These are phyloP conservation scores for Monochamus saltuarius DNA, from an alignment of 1,140 invertebrate genomes.

Conservation along the genomic window DNA sequence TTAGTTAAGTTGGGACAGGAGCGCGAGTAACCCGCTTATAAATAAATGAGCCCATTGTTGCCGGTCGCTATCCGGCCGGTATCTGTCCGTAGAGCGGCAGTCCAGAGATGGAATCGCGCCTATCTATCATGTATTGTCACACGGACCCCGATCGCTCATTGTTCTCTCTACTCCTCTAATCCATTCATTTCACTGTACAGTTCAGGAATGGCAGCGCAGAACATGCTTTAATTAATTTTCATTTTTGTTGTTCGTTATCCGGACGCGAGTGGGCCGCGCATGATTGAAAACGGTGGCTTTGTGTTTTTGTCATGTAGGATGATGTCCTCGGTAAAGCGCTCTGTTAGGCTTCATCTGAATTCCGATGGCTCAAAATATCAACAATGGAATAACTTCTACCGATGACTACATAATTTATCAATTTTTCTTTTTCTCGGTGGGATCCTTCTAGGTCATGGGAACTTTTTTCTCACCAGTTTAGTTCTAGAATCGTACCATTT, in stretches of 20 bases:
- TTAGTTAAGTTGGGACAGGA: conserved; percentile 18
- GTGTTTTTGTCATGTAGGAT: conserved; percentile 42
- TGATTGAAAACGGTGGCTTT: conserved; percentile 47
- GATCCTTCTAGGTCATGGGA: too few species aligned
- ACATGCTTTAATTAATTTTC: conserved; percentile 50
- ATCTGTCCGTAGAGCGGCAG: conserved; percentile 37
- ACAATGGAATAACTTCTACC: too few species aligned
- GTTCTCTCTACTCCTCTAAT: conserved; percentile 47
- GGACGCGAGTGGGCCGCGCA: conserved; percentile 28
- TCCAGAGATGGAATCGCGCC: conserved; percentile 47
- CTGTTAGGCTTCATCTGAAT: conserved; percentile 2
- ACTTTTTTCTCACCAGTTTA: too few species aligned
- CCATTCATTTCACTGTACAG: conserved; percentile 44
- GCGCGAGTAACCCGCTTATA: conserved; percentile 24
- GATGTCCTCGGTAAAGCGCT: conserved; percentile 12
- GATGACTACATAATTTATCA: too few species aligned
- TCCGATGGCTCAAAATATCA: neutral
- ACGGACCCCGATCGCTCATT: conserved; percentile 47
- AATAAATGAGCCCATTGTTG: conserved; percentile 48
- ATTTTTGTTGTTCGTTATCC: conserved; percentile 38
- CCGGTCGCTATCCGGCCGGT: conserved; percentile 32
- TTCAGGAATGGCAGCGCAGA: conserved; percentile 43
- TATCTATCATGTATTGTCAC: conserved; percentile 52
- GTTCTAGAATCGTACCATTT: too few species aligned
- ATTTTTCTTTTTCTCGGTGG: too few species aligned